phyloP scores from a whole-genome alignment of 2,888 invertebrate species.

The Oscheius onirici region DNA sequence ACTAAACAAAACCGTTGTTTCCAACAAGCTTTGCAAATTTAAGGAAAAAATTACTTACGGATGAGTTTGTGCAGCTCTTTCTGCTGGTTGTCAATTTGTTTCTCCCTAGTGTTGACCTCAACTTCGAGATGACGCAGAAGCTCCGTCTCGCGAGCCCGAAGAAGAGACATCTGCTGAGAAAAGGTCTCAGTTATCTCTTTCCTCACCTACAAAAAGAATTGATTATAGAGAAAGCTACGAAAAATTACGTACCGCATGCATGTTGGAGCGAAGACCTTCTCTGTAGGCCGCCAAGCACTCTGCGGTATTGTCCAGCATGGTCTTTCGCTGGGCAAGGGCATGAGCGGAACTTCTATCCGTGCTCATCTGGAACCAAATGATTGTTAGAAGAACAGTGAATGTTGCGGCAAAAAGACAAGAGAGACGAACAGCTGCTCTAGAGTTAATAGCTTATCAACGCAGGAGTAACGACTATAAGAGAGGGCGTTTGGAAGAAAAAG shows the following conservation, averaged over 20 bases:
- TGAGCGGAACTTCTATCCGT: constrained; percentile 24
- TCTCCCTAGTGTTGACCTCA: constrained; percentile 47
- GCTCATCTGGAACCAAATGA: constrained; percentile 17
- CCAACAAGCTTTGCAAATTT: not conserved
- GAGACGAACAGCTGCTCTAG: not conserved
- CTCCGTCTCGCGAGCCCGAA: constrained; percentile 56
- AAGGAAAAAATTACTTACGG: constrained; percentile 28
- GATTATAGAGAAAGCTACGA: not conserved
- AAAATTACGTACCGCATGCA: constrained; percentile 38
- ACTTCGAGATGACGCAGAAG: constrained; percentile 51
- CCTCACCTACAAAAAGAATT: constrained; percentile 42
- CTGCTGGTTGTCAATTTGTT: constrained; percentile 45
- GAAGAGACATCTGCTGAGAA: constrained; percentile 48
- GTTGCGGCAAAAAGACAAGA: not conserved
- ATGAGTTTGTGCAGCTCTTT: constrained; percentile 49
- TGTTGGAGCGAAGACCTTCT: constrained; percentile 45
- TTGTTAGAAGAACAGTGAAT: not conserved
- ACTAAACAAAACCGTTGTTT: not conserved
- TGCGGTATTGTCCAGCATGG: constrained; percentile 47
- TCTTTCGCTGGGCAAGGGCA: constrained; percentile 43
- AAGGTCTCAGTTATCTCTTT: constrained; percentile 53
- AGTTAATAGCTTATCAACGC: too few relatives aligned
- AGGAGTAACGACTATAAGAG: not conserved
- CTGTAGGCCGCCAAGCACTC: constrained; percentile 47
- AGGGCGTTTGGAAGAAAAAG: not conserved